Conservation (phyloP, 2,888 invertebrate genomes). For the Furcula furcula region DNA sequence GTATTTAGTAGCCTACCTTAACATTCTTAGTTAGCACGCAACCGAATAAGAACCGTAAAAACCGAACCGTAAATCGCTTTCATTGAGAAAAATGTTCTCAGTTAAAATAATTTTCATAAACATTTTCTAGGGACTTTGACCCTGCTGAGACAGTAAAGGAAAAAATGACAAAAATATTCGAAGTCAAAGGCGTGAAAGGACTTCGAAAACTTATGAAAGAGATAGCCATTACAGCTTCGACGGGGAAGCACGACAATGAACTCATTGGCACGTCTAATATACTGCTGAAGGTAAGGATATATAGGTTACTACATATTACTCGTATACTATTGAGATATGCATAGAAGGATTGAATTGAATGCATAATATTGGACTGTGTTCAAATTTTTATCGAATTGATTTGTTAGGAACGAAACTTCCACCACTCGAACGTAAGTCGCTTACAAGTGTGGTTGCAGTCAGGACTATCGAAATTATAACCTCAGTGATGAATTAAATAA, state of each 20-base stretch:
- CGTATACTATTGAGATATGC: too few species aligned
- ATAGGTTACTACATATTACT: too few species aligned
- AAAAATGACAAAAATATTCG: slow-evolving; percentile 92
- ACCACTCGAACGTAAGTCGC: neutral
- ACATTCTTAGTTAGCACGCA: slow-evolving; percentile 14
- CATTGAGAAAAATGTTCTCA: neutral
- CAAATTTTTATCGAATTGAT: neutral
- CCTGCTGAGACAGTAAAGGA: slow-evolving; percentile 94
- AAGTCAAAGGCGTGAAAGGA: slow-evolving; percentile 92
- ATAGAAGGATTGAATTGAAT: neutral
- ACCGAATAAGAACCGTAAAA: neutral
- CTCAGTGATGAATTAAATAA: too few species aligned
- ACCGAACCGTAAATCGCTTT: neutral
- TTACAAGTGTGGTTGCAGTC: neutral
- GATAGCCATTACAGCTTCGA: slow-evolving; percentile 96
- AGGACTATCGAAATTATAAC: too few species aligned
- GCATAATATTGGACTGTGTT: slow-evolving; percentile 2
- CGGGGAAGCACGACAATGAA: slow-evolving; percentile 97
- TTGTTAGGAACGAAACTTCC: neutral
- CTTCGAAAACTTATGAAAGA: slow-evolving; percentile 93
- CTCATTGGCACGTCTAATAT: slow-evolving; percentile 95
- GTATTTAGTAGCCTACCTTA: neutral
- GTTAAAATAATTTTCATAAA: neutral
- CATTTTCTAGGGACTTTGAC: slow-evolving; percentile 88
- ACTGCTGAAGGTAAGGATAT: slow-evolving; percentile 86